Evolutionary conservation across 2,113 vertebrate genomes (phyloP).

Genomic region (Chloropsis cyanopogon): DNA sequence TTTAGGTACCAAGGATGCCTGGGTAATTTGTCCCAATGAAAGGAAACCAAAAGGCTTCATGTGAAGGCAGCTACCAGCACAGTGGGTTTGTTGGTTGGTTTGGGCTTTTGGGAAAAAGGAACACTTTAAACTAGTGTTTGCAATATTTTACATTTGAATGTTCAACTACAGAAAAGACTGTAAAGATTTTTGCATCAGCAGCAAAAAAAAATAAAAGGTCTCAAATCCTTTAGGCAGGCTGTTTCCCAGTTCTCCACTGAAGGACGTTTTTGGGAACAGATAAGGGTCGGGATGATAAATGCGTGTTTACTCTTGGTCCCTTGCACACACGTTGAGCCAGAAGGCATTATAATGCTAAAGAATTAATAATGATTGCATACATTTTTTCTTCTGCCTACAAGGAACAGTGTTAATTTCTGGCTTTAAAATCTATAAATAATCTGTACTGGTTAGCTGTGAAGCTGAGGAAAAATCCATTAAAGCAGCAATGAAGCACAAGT

Average conservation of each 20-base stretch:
- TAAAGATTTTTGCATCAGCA: background rate
- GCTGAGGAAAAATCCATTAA: background rate
- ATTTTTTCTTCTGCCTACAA: slow-evolving; percentile 17
- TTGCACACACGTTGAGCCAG: background rate
- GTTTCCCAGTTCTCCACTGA: background rate
- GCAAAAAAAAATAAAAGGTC: background rate
- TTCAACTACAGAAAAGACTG: background rate
- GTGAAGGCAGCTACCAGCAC: background rate
- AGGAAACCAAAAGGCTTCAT: background rate
- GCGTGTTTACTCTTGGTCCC: slow-evolving; percentile 1
- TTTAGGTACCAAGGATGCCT: background rate
- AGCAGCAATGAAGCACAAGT: background rate
- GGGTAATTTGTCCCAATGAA: background rate
- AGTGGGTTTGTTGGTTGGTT: background rate
- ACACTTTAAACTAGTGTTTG: background rate
- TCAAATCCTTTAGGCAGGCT: background rate
- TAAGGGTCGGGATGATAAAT: background rate
- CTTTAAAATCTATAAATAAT: slow-evolving; percentile 25
- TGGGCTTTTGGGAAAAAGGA: background rate
- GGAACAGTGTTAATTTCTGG: slow-evolving; percentile 33
- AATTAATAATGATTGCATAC: slow-evolving; percentile 18
- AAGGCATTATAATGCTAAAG: slow-evolving; percentile 17
- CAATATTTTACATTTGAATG: background rate
- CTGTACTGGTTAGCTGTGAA: background rate
- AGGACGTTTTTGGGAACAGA: background rate